Base-by-base conservation (phyloP, 2,888 invertebrate genomes). In the Harpalus rubripes region DNA sequence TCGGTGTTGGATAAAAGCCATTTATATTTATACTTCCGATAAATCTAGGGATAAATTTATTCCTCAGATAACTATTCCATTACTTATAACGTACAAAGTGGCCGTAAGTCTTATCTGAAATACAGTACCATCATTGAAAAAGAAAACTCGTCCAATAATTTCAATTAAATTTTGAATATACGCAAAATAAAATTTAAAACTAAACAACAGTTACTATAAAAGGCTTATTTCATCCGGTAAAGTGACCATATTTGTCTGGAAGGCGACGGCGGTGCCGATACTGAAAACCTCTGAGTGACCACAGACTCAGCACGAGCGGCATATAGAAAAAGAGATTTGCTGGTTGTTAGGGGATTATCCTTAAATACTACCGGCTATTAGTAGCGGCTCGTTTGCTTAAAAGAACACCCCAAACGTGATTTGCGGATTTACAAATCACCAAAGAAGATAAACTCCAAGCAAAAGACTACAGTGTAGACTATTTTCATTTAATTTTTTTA, bases 371-470 rank as follows among this genome's bases (percentile, higher is more conserved):
- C 68, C 39, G 68, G 68, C 39, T 15, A 68, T 68, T 68, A 68
- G 68, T 39, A 68, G 68, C 68, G 68, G 68, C 68, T 68, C 68
- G 68, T 68, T 68, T 68, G 68, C 39, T 68, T 68, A 68, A 68
- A 68, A 68, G 68, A 68, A 68, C 39, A 68, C 15, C 68, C 3
- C n/a, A 68, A 26, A n/a, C 39, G 39, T 68, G 68, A 68, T 68
- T 68, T 68, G 68, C 68, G 39, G 68, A 68, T 39, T 68, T 63
- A 32, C n/a, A 12, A 32, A 39, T 32, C n/a, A 63, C 26, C 8
- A 10, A n/a, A 59, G 15, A 59, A 16, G 59, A 59, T 52, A 52
- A 12, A 10, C 12, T 12, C 10, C 44, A 52, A 12, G 8, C 8
- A 52, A 52, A 52, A 12, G 0, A 0, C 10, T 52, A 52, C 44